Conservation (phyloP, 2,888 invertebrate species). For the Peribatodes rhomboidaria region DNA sequence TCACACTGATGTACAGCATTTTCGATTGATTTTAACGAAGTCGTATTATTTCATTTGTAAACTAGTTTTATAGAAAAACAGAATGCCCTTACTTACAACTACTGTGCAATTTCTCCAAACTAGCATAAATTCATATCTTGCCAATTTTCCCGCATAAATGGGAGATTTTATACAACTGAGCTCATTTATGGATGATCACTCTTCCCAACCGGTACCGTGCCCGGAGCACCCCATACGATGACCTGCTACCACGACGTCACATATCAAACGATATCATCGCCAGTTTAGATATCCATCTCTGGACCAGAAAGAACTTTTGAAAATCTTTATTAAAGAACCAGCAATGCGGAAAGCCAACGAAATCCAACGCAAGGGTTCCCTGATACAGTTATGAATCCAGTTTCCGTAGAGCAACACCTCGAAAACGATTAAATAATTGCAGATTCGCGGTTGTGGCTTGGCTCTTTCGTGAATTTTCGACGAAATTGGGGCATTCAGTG, state of each 20-base stretch:
- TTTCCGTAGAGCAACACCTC: slow-evolving; percentile 77
- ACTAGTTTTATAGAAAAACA: neutral
- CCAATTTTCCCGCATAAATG: slow-evolving; percentile 41
- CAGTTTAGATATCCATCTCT: slow-evolving; percentile 53
- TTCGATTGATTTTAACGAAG: neutral
- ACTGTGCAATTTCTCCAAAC: neutral
- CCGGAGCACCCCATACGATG: slow-evolving; percentile 77
- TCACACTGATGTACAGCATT: too few species aligned
- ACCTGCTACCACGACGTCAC: slow-evolving; percentile 57
- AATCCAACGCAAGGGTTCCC: slow-evolving; percentile 41
- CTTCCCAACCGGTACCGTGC: slow-evolving; percentile 75
- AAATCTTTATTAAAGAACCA: slow-evolving; percentile 3
- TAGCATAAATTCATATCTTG: neutral
- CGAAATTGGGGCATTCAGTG: slow-evolving; percentile 72
- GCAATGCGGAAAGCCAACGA: slow-evolving; percentile 38
- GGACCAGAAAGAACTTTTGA: slow-evolving; percentile 22
- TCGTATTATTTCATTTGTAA: neutral
- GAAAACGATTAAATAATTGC: slow-evolving; percentile 82
- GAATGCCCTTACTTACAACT: too few species aligned
- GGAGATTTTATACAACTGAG: slow-evolving; percentile 53
- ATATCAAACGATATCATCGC: slow-evolving; percentile 46
- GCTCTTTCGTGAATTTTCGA: slow-evolving; percentile 74
- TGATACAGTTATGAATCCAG: slow-evolving; percentile 65
- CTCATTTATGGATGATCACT: slow-evolving; percentile 75
- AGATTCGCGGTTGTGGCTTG: slow-evolving; percentile 71